Percentiles rank a stretch among this genome's conserved stretches.
Evolutionary conservation across 1,140 invertebrate species (phyloP).

Genomic region (Drosophila kurseongensis): DNA sequence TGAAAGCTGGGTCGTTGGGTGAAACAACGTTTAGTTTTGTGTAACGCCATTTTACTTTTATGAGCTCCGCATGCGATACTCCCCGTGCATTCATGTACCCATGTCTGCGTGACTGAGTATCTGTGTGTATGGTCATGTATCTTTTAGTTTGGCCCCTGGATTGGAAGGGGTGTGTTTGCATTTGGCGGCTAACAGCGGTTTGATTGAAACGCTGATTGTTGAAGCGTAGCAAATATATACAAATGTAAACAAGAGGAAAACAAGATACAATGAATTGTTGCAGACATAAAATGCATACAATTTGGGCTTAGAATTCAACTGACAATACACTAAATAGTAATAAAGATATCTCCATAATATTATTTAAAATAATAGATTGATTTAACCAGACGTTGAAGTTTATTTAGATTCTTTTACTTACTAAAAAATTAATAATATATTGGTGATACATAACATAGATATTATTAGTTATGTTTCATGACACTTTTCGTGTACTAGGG

Average conservation of each 20-base stretch:
- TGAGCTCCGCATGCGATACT: constrained; percentile 46
- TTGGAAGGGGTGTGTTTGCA: constrained; percentile 42
- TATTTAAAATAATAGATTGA: no score
- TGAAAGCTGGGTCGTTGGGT: background rate
- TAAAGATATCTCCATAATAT: no score
- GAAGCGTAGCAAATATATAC: constrained; percentile 56
- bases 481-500: no score
- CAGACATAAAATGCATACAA: constrained; percentile 17
- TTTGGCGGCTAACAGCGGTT: constrained; percentile 40
- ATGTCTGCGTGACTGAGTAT: constrained; percentile 24
- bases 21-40: constrained; percentile 58
- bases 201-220: constrained; percentile 59
- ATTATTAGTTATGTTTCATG: no score
- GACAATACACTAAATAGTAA: no score
- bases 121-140: constrained; percentile 30
- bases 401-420: no score
- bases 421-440: no score
- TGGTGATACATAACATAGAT: no score
- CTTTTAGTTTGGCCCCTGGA: constrained; percentile 7
- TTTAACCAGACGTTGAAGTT: no score
- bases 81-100: background rate
- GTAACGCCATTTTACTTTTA: constrained; percentile 74
- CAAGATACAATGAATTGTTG: constrained; percentile 24
- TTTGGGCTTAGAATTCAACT: background rate
- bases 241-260: constrained; percentile 43